These are phyloP conservation scores for Agrotis clavis DNA, from an alignment of 2,888 invertebrate genomes.

Conservation along the genomic window DNA sequence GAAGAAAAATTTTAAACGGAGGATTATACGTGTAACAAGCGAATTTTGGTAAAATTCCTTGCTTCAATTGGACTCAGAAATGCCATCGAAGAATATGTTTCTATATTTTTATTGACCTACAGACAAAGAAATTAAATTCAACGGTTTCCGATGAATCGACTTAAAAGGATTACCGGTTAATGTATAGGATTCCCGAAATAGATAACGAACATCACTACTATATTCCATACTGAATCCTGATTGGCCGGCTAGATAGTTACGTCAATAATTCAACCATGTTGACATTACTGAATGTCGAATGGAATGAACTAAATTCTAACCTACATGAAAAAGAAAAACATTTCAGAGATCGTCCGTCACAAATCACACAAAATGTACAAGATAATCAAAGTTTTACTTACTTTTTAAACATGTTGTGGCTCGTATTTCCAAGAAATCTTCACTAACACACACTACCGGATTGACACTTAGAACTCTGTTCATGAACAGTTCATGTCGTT, in stretches of 20 bases:
- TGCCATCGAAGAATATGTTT: no score
- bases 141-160: neutral
- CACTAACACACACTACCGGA: slow-evolving; percentile 41
- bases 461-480: slow-evolving; percentile 47
- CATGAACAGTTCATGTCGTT: slow-evolving; percentile 16
- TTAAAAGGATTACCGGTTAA: slow-evolving; percentile 18
- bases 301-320: slow-evolving; percentile 70
- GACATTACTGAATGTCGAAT: slow-evolving; percentile 59
- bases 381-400: slow-evolving; percentile 73
- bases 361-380: neutral
- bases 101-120: no score
- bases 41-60: no score
- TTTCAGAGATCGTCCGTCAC: neutral
- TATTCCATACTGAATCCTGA: slow-evolving; percentile 21
- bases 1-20: no score
- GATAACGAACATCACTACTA: slow-evolving; percentile 42
- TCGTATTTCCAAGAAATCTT: slow-evolving; percentile 21
- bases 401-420: slow-evolving; percentile 87
- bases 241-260: slow-evolving; percentile 59
- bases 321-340: slow-evolving; percentile 51
- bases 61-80: no score
- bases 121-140: no score
- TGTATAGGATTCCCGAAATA: no score
- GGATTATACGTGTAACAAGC: no score
- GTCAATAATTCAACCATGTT: slow-evolving; percentile 69